These are phyloP conservation scores for Kradibia gibbosae DNA, from an alignment of 1,140 invertebrate species.

Conservation along the genomic window DNA sequence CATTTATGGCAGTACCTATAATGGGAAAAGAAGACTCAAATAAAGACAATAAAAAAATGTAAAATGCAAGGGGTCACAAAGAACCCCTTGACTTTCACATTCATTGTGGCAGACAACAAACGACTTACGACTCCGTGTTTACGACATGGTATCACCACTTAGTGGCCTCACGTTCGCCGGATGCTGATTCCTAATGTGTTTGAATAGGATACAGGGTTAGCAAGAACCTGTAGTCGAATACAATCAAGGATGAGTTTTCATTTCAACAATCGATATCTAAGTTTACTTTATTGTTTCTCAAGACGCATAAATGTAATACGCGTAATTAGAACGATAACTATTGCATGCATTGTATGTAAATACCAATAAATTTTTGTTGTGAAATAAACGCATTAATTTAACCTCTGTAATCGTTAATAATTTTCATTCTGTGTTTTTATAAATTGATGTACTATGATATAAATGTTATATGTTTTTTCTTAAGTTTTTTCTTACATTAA, in stretches of 20 bases:
- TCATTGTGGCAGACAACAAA: slow-evolving; percentile 55
- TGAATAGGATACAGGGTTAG: slow-evolving; percentile 58
- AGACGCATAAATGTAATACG: too few relatives aligned
- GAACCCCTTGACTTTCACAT: slow-evolving; percentile 61
- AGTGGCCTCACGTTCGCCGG: slow-evolving; percentile 58
- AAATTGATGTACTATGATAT: too few relatives aligned
- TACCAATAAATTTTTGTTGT: too few relatives aligned
- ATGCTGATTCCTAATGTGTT: slow-evolving; percentile 66
- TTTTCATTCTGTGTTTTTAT: too few relatives aligned
- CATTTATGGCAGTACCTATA: background rate
- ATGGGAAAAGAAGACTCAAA: slow-evolving; percentile 16
- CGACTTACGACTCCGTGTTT: slow-evolving; percentile 48
- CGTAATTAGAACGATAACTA: too few relatives aligned
- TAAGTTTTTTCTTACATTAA: background rate
- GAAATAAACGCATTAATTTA: too few relatives aligned
- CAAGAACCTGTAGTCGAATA: background rate
- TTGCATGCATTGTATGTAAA: too few relatives aligned
- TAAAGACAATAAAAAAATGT: slow-evolving; percentile 3
- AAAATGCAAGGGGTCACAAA: background rate
- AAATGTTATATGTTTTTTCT: too few relatives aligned
- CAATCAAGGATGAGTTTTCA: background rate
- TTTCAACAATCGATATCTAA: too few relatives aligned
- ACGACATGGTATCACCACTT: slow-evolving; percentile 58
- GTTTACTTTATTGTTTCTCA: too few relatives aligned
- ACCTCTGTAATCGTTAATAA: too few relatives aligned